Base-by-base conservation (phyloP, 2,113 vertebrate species). In the Chauna torquata region DNA sequence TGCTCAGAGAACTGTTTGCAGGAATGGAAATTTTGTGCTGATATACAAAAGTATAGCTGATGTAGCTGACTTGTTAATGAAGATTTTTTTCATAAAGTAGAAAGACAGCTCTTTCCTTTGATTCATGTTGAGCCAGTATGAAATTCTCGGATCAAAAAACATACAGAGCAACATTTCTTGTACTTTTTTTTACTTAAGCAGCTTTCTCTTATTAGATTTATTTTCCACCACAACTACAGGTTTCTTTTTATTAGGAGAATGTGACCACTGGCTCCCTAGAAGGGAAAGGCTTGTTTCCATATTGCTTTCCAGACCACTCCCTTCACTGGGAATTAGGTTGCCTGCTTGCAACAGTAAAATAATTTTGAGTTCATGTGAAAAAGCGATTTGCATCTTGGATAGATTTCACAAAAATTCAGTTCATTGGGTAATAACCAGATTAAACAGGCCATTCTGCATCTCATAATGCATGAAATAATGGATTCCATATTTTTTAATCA, bases 361-460 rank as follows among this genome's bases (percentile, higher is more conserved):
- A 83, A 92, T 90, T 94, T 90, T 94, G 83, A 96, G 87, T 69
- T 94, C 88, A 94, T 94, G 74, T 94, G 94, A 96, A 96, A 95
- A 95, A 94, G 11, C 16, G 70, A 91, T 96, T 86, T 95, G 68
- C 58, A 80, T 88, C 62, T 94, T 94, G 81, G 91, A 92, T 52
- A 45, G 45, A 38, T 97, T 95, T 89, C 84, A 82, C 77, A 89
- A 96, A 95, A 87, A 77, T 42, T 28, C 22, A 68, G 45, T 74
- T 95, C 71, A 32, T 15, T 81, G 92, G 62, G 85, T 74, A 96
- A 83, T 30, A 94, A 92, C 91, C 84, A 90, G 81, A 89, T 92
- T 74, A 88, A 95, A 80, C 50, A 74, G 78, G 25, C 28, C 16
- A 72, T 72, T 95, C 75, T 59, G 28, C 49, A 65, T 59, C 74